phyloP scores from a whole-genome alignment of 1,140 invertebrate genomes.

The Saxidomus purpurata region DNA sequence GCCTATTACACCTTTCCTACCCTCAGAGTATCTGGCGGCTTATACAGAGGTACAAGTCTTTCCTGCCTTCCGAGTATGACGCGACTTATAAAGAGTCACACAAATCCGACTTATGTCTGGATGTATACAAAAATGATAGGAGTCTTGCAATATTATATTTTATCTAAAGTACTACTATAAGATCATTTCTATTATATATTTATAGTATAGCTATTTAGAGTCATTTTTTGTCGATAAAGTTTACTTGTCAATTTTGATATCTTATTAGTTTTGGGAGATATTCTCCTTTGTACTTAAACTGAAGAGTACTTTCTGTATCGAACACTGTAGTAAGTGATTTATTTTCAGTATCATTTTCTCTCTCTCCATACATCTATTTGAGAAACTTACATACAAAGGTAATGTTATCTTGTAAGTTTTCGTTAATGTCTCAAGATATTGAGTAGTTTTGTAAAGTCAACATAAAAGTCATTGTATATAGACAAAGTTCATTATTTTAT shows the following conservation, averaged over 20 bases:
- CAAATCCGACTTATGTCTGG: background rate
- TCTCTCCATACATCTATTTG: background rate
- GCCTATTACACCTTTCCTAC: too few species aligned
- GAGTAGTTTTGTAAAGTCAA: conserved; percentile 15
- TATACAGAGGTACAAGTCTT: too few species aligned
- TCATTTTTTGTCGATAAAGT: background rate
- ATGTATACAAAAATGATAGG: background rate
- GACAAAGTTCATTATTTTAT: conserved; percentile 25
- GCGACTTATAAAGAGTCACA: too few species aligned
- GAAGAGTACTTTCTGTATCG: background rate
- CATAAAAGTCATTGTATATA: conserved; percentile 32
- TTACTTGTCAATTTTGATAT: background rate
- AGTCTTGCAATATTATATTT: background rate
- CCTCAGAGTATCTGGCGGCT: too few species aligned
- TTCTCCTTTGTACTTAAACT: background rate
- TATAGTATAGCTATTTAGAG: background rate
- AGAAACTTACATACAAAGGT: background rate
- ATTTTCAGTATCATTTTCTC: background rate
- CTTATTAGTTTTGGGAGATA: background rate
- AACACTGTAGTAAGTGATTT: background rate
- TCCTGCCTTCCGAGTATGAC: too few species aligned
- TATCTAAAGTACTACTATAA: background rate
- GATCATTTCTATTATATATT: background rate
- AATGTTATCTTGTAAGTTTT: background rate
- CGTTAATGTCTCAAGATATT: conserved; percentile 3